These are phyloP conservation scores for Amphiura filiformis DNA, from an alignment of 35 echinoderm and acorn worm genomes.

Conservation along the genomic window DNA sequence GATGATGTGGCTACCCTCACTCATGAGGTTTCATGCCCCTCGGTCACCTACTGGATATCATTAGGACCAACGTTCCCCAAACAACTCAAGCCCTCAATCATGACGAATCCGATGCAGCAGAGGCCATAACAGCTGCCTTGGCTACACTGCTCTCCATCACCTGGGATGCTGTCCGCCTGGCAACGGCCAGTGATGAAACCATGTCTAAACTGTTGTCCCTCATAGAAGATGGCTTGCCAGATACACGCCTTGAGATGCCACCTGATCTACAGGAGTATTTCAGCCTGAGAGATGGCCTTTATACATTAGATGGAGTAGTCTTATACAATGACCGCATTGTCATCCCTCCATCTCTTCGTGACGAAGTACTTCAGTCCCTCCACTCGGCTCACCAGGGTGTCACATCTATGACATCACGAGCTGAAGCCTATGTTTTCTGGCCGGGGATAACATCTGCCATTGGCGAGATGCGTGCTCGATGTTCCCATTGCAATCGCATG, in stretches of 20 bases:
- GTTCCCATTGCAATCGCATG: slow-evolving; percentile 45
- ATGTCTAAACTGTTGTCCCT: neutral
- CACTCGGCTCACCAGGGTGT: slow-evolving; percentile 46
- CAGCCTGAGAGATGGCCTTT: slow-evolving; percentile 27
- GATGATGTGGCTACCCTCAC: slow-evolving; percentile 29
- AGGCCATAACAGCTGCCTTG: neutral
- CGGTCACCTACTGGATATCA: neutral
- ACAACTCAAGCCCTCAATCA: neutral
- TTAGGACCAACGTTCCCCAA: neutral
- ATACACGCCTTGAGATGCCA: neutral
- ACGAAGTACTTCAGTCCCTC: slow-evolving; percentile 43
- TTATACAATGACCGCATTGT: slow-evolving; percentile 46
- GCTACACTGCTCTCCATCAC: slow-evolving; percentile 23
- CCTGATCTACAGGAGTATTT: slow-evolving; percentile 38
- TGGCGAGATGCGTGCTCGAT: neutral
- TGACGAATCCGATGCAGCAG: neutral
- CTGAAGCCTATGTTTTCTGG: slow-evolving; percentile 43
- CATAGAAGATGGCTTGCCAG: slow-evolving; percentile 38
- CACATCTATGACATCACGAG: slow-evolving; percentile 12
- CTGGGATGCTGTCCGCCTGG: slow-evolving; percentile 14
- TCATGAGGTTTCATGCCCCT: neutral
- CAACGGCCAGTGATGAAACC: slow-evolving; percentile 30
- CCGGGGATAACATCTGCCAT: slow-evolving; percentile 23
- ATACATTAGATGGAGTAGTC: slow-evolving; percentile 40
- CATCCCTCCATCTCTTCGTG: slow-evolving; percentile 40